Evolutionary conservation across 1,140 invertebrate species (phyloP).

Genomic region (Centruroides sculpturatus): DNA sequence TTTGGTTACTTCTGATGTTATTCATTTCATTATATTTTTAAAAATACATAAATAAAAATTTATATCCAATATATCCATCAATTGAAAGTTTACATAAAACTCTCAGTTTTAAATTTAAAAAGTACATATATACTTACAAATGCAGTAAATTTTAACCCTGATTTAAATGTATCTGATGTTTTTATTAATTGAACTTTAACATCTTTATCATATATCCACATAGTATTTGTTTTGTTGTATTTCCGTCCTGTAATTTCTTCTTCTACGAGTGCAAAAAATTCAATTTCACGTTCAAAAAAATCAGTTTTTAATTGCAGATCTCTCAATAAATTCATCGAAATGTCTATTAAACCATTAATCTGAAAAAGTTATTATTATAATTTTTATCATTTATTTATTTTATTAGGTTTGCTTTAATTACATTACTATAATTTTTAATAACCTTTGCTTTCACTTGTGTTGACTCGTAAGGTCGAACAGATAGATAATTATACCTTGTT

Average conservation of each 20-base stretch:
- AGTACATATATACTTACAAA: slow-evolving; percentile 41
- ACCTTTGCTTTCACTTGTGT: slow-evolving; percentile 19
- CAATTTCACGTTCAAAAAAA: slow-evolving; percentile 44
- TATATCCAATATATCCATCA: too few relatives aligned
- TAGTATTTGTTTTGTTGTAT: slow-evolving; percentile 58
- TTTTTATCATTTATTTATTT: neutral
- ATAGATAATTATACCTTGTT: slow-evolving; percentile 18
- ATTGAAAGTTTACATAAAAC: too few relatives aligned
- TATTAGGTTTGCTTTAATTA: neutral
- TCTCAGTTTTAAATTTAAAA: too few relatives aligned
- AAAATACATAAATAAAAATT: too few relatives aligned
- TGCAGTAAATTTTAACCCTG: slow-evolving; percentile 63
- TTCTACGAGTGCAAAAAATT: slow-evolving; percentile 62
- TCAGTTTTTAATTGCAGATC: slow-evolving; percentile 20
- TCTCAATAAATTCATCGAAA: slow-evolving; percentile 17
- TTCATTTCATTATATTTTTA: too few relatives aligned
- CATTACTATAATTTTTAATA: neutral
- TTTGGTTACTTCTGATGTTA: too few relatives aligned
- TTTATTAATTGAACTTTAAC: slow-evolving; percentile 70
- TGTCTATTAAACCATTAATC: slow-evolving; percentile 19
- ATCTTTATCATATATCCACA: slow-evolving; percentile 61
- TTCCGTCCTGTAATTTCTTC: slow-evolving; percentile 60
- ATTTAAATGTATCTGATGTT: slow-evolving; percentile 71
- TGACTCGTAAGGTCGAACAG: slow-evolving; percentile 20
- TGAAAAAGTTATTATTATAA: neutral